Evolutionary conservation across 2,113 vertebrate genomes (phyloP).

Genomic region (Megaceryle maxima): DNA sequence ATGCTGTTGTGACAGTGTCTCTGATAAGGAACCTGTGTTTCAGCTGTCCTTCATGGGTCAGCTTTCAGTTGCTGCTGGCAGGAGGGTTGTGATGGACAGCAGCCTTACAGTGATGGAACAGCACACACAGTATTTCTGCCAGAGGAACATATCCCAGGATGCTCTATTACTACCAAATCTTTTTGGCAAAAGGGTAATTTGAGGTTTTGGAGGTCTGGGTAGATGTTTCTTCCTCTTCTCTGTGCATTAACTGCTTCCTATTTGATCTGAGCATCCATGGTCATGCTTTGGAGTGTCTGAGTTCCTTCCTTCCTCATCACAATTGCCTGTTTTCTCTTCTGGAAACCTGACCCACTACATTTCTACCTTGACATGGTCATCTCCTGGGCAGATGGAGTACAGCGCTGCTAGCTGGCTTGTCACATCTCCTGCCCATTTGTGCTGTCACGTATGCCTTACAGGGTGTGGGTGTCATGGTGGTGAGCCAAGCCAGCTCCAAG

Average conservation of each 20-base stretch:
- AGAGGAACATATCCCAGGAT: background rate
- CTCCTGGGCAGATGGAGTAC: background rate
- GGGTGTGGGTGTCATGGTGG: background rate
- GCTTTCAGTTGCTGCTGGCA: background rate
- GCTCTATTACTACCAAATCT: background rate
- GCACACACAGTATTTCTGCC: background rate
- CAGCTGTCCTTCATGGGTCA: background rate
- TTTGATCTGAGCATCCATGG: background rate
- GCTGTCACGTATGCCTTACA: background rate
- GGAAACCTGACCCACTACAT: background rate
- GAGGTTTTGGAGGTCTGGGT: background rate
- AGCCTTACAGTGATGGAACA: background rate
- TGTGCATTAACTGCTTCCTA: background rate
- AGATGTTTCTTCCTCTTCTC: background rate
- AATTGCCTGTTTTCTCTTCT: background rate
- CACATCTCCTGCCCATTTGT: background rate
- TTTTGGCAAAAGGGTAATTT: background rate
- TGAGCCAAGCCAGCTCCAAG: background rate
- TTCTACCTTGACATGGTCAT: background rate
- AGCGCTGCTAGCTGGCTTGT: background rate
- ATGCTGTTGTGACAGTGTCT: background rate
- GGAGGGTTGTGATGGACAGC: background rate
- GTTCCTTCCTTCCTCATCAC: background rate
- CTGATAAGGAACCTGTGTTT: background rate
- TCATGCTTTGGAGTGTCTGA: fast-evolving